Evolutionary conservation across 2,888 invertebrate genomes (phyloP).

Genomic region (Malachius bipustulatus): DNA sequence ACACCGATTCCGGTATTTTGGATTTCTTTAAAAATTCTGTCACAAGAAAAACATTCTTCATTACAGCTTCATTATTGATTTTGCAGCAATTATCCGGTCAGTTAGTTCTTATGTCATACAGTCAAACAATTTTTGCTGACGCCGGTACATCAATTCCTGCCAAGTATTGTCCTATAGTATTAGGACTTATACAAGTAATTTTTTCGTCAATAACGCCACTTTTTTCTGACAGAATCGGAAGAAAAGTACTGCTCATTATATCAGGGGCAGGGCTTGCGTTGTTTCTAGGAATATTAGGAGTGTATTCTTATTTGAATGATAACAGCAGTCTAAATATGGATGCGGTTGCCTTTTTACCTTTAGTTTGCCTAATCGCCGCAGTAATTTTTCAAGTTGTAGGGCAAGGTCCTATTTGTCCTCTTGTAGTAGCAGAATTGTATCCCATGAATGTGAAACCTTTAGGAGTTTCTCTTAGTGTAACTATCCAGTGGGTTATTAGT

Average conservation of each 20-base stretch:
- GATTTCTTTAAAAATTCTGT: slow-evolving; percentile 8
- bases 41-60: slow-evolving; percentile 6
- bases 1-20: slow-evolving; percentile 2
- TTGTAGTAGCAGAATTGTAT: slow-evolving; percentile 9
- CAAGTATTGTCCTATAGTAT: slow-evolving; percentile 8
- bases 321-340: neutral
- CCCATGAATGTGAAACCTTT: slow-evolving; percentile 11
- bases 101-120: slow-evolving; percentile 8
- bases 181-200: slow-evolving; percentile 9
- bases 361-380: slow-evolving; percentile 5
- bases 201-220: slow-evolving; percentile 10
- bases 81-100: slow-evolving; percentile 12
- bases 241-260: slow-evolving; percentile 6
- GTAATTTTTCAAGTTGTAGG: slow-evolving; percentile 11
- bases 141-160: slow-evolving; percentile 5
- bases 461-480: slow-evolving; percentile 6
- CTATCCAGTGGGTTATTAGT: slow-evolving; percentile 10
- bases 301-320: slow-evolving; percentile 9
- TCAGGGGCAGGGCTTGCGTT: slow-evolving; percentile 7
- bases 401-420: slow-evolving; percentile 8
- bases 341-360: slow-evolving; percentile 7
- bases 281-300: slow-evolving; percentile 6
- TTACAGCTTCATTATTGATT: slow-evolving; percentile 7
- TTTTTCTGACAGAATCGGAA: slow-evolving; percentile 6
- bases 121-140: slow-evolving; percentile 9